Percentiles rank a stretch among this genome's conserved stretches.
Evolutionary conservation across 2,888 invertebrate genomes (phyloP).

Genomic region (Neoaliturus tenellus): DNA sequence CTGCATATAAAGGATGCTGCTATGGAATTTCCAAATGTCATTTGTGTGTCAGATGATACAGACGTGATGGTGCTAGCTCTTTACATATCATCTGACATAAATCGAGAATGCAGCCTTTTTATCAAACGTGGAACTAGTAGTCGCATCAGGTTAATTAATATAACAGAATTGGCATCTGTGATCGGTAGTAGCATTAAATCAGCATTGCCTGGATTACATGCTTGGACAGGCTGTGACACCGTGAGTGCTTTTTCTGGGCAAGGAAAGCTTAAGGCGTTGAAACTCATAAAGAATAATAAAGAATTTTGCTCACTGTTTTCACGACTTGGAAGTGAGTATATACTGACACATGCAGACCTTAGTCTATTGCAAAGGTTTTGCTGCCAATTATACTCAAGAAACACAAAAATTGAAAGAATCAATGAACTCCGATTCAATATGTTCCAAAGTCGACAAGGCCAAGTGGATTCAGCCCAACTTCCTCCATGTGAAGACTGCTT

Average conservation of each 20-base stretch:
- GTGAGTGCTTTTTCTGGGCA: slow-evolving; percentile 28
- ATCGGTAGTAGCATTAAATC: not conserved
- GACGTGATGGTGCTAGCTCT: not conserved
- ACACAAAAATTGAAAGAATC: not conserved
- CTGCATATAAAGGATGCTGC: slow-evolving; percentile 18
- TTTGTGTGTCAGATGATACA: slow-evolving; percentile 31
- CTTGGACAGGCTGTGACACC: slow-evolving; percentile 13
- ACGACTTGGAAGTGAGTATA: not conserved
- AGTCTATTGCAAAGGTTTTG: not conserved
- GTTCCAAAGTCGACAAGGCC: slow-evolving; percentile 17
- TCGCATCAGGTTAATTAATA: slow-evolving; percentile 7
- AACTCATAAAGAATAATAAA: not conserved
- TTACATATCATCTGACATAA: not conserved
- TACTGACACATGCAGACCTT: not conserved
- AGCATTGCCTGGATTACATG: slow-evolving; percentile 22
- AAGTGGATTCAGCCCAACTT: slow-evolving; percentile 1
- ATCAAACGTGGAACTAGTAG: not conserved
- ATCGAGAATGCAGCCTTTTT: not conserved
- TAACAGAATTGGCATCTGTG: not conserved
- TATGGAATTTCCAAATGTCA: slow-evolving; percentile 30
- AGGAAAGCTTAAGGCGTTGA: slow-evolving; percentile 20
- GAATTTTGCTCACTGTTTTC: slow-evolving; percentile 23
- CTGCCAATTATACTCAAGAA: not conserved
- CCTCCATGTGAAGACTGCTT: slow-evolving; percentile 40
- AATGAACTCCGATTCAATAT: not conserved